These are phyloP conservation scores for Cryptocephalus moraei DNA, from an alignment of 2,888 invertebrate species.

Conservation along the genomic window DNA sequence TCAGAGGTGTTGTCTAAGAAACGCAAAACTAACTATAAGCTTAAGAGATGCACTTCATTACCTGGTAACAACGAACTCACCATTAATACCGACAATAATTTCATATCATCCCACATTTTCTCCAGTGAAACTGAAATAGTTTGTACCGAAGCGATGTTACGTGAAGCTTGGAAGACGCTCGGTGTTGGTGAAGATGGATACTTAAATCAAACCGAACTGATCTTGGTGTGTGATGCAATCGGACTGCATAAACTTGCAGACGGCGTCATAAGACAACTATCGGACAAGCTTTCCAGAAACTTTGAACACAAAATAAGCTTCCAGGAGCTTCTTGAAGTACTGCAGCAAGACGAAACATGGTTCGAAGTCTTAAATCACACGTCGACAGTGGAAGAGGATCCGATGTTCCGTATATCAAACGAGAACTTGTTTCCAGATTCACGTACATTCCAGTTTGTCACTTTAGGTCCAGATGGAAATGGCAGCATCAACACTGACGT, in stretches of 20 bases:
- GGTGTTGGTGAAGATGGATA: conserved; percentile 51
- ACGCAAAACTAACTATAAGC: conserved; percentile 39
- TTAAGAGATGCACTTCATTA: conserved; percentile 47
- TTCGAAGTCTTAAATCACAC: conserved; percentile 26
- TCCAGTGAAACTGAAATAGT: conserved; percentile 27
- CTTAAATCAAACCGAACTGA: conserved; percentile 53
- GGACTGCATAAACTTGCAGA: conserved; percentile 55
- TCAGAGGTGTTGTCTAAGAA: conserved; percentile 44
- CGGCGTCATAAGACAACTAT: conserved; percentile 53
- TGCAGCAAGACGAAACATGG: conserved; percentile 45
- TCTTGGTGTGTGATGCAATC: conserved; percentile 54
- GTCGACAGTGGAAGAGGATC: conserved; percentile 1
- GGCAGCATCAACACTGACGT: conserved; percentile 39
- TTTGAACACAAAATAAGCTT: conserved; percentile 55
- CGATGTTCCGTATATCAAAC: conserved; percentile 8
- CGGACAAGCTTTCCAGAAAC: conserved; percentile 53
- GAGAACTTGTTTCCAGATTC: conserved; percentile 28
- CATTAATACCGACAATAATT: conserved; percentile 28
- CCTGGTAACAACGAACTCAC: conserved; percentile 35
- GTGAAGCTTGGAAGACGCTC: conserved; percentile 52
- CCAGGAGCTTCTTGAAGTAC: conserved; percentile 52
- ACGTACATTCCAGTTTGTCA: conserved; percentile 33
- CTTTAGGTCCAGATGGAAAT: conserved; percentile 32
- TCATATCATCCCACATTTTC: conserved; percentile 33
- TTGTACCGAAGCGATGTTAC: conserved; percentile 49